Base-by-base conservation (phyloP, 2,113 vertebrate genomes). In the Myotis brandtii region DNA sequence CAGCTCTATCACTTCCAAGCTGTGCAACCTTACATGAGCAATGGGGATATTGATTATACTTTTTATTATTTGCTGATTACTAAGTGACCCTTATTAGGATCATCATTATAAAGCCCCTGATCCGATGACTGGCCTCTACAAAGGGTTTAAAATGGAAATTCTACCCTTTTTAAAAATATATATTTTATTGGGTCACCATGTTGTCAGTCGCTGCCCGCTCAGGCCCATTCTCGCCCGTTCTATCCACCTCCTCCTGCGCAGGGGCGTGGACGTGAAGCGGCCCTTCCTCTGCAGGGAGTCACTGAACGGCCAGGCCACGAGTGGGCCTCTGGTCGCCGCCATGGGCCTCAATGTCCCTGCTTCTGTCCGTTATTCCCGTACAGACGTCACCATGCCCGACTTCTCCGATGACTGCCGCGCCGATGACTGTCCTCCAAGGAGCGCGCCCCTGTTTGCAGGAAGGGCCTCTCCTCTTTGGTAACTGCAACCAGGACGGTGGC, bases 381-480 rank as follows among this genome's bases (percentile, higher is more conserved):
- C 99, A 4, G 99, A 99, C 86, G 95, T 99, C 62, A 84, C 84
- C 20, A 97, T 99, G 3, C 99, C 99, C 0, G 99, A 99, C 97
- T 99, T 99, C 96, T 98, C 98, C 0, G 99, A 99, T 95, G 99
- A 99, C 69, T 99, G 99, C 4, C 99, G 99, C 0, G 16, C 97
- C 0, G 99, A 99, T 0, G 99, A 98, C 10, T 62, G 14, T 98
- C 99, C 7, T 99, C 99, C 4, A 98, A 99, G 62, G 95, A 98
- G 0, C 99, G 99, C 98, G 98, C 94, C 23, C 56, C 21, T 62
- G 56, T 23, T 25, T 25, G 56, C 5, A 98, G 99, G 69, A 98
- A 97, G 91, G 94, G 96, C 0, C 99, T 99, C 96, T 99, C 99
- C 75, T 99, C 99, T 97, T 95, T 99, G 54, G 0, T 99, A 75